Evolutionary conservation across 2,113 vertebrate species (phyloP).

Genomic region (Callospermophilus lateralis): DNA sequence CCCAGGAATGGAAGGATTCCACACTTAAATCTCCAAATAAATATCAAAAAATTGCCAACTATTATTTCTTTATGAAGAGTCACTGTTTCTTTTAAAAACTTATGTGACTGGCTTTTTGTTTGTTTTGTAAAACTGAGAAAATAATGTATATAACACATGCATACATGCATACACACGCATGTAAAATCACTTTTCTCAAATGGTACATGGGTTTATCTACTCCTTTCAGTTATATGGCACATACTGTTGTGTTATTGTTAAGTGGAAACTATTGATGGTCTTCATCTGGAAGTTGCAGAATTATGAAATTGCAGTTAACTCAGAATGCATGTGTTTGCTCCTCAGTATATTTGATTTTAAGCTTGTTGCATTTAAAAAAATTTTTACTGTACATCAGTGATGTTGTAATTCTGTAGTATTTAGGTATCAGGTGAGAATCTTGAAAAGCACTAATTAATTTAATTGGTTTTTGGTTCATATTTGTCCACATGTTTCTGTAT

Average conservation of each 20-base stretch:
- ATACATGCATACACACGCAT: too few relatives aligned
- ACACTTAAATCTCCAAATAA: neutral
- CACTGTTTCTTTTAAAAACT: neutral
- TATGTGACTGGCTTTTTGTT: neutral
- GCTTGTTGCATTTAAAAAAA: neutral
- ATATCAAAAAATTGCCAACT: slow-evolving; percentile 1
- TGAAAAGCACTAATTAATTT: neutral
- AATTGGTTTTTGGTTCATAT: slow-evolving; percentile 44
- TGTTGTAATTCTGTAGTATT: neutral
- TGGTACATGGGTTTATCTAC: neutral
- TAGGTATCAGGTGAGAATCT: slow-evolving; percentile 22
- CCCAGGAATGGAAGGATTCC: neutral
- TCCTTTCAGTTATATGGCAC: neutral
- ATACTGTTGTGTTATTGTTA: neutral
- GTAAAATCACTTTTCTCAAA: neutral
- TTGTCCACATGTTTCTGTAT: neutral
- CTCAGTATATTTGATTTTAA: slow-evolving; percentile 1
- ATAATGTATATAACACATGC: neutral
- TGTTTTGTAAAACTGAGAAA: slow-evolving; percentile 36
- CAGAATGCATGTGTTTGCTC: neutral
- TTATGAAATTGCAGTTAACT: slow-evolving; percentile 42
- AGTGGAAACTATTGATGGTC: neutral
- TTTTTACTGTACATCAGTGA: neutral
- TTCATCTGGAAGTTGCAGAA: slow-evolving; percentile 48
- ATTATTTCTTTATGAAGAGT: slow-evolving; percentile 36